phyloP scores from a whole-genome alignment of 1,140 invertebrate genomes.

The Drosophila rufa region DNA sequence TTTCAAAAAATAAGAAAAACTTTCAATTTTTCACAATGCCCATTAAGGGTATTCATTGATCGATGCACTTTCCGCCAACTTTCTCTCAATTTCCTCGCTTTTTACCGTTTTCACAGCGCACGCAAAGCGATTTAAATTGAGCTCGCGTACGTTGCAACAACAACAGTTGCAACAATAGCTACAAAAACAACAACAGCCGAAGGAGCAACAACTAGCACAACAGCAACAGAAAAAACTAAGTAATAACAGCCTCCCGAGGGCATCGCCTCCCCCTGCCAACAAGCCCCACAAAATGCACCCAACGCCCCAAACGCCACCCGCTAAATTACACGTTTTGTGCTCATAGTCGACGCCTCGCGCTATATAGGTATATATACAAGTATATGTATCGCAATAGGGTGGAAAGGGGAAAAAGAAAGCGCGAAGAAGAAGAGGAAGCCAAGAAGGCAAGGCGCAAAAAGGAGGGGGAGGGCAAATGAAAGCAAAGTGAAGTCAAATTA shows the following conservation, averaged over 20 bases:
- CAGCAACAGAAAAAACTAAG: slow-evolving; percentile 33
- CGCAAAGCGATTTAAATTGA: slow-evolving; percentile 77
- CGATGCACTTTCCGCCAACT: slow-evolving; percentile 48
- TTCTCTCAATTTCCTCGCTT: slow-evolving; percentile 26
- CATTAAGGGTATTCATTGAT: slow-evolving; percentile 58
- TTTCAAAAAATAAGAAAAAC: not conserved
- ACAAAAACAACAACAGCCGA: slow-evolving; percentile 17
- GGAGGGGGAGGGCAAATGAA: slow-evolving; percentile 65
- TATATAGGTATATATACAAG: slow-evolving; percentile 21
- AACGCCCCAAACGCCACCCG: slow-evolving; percentile 19
- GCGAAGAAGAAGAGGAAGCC: slow-evolving; percentile 10
- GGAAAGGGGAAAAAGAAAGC: slow-evolving; percentile 26
- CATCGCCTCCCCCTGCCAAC: slow-evolving; percentile 1
- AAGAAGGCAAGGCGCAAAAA: slow-evolving; percentile 18
- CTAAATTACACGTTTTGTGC: slow-evolving; percentile 77
- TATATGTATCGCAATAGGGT: slow-evolving; percentile 18
- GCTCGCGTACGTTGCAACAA: slow-evolving; percentile 58
- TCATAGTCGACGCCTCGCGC: slow-evolving; percentile 67
- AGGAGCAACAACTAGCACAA: slow-evolving; percentile 12
- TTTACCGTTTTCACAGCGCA: slow-evolving; percentile 43
- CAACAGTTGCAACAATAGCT: slow-evolving; percentile 24
- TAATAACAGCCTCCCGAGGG: slow-evolving; percentile 60
- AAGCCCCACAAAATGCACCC: slow-evolving; percentile 3
- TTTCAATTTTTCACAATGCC: slow-evolving; percentile 22
- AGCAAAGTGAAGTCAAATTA: slow-evolving; percentile 82